These are phyloP conservation scores for Lepisosteus oculatus DNA, from an alignment of 2,113 vertebrate genomes.

Conservation along the genomic window DNA sequence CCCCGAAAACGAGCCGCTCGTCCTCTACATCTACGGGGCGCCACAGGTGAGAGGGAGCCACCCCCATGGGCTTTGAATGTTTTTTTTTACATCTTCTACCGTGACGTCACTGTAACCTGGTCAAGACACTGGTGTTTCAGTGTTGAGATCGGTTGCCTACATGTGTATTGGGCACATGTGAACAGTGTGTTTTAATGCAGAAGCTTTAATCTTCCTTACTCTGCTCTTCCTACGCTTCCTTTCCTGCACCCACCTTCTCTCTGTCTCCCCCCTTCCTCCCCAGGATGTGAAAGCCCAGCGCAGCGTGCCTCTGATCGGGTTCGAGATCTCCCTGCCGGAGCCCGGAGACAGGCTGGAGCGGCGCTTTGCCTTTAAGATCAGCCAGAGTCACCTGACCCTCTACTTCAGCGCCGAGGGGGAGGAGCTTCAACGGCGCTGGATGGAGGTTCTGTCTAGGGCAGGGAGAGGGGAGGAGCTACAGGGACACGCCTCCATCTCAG, in stretches of 20 bases:
- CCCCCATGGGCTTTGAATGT: too few species aligned
- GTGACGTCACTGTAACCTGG: too few species aligned
- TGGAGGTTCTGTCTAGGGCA: slow-evolving; percentile 74
- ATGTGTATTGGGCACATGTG: too few species aligned
- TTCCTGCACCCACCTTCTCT: not conserved
- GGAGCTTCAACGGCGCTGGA: slow-evolving; percentile 81
- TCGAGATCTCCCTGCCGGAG: slow-evolving; percentile 78
- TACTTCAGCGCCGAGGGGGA: slow-evolving; percentile 86
- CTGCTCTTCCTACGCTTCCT: not conserved
- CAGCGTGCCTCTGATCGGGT: slow-evolving; percentile 84
- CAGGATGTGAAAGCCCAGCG: slow-evolving; percentile 90
- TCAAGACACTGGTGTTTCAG: too few species aligned
- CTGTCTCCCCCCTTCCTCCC: not conserved
- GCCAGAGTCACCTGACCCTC: slow-evolving; percentile 85
- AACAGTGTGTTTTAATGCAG: not conserved
- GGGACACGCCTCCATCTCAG: slow-evolving; percentile 60
- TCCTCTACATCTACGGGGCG: slow-evolving; percentile 86
- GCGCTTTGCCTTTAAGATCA: slow-evolving; percentile 82
- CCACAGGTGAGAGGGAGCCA: slow-evolving; percentile 70
- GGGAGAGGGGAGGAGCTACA: slow-evolving; percentile 76
- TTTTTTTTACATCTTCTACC: too few species aligned
- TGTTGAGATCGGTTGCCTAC: too few species aligned
- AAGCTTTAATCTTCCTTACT: not conserved
- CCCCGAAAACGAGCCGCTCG: slow-evolving; percentile 84
- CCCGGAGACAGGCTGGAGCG: slow-evolving; percentile 80